A percentile compares a stretch with the other conserved stretches of the same genome.
phyloP scores from a whole-genome alignment of 2,888 invertebrate genomes.

The Saturnia pavonia region DNA sequence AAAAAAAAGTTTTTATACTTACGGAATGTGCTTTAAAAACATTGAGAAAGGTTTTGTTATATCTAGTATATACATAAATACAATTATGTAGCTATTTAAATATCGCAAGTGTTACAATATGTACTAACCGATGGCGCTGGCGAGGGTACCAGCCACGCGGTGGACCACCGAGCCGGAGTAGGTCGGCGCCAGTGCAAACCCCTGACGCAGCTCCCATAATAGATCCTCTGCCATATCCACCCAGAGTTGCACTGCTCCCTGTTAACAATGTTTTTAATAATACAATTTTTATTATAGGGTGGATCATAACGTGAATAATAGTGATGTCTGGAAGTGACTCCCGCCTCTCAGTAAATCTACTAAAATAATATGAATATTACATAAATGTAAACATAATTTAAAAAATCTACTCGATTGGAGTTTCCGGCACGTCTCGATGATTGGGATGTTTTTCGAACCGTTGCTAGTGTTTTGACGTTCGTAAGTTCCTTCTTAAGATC shows the following conservation, averaged over 20 bases:
- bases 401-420: no score
- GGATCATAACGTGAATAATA: no score
- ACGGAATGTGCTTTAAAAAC: background rate
- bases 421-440: no score
- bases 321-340: background rate
- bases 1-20: background rate
- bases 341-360: no score
- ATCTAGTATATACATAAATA: background rate
- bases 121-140: conserved; percentile 82
- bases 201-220: conserved; percentile 68
- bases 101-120: background rate
- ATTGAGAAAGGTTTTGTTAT: background rate
- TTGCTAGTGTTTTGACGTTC: no score
- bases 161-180: conserved; percentile 90
- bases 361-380: no score
- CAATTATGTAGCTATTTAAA: background rate
- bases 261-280: conserved; percentile 24
- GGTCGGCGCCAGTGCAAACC: conserved; percentile 87
- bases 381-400: no score
- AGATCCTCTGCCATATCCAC: conserved; percentile 78
- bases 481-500: no score
- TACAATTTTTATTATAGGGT: background rate
- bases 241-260: conserved; percentile 77
- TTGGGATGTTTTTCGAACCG: no score
- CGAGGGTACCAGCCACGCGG: conserved; percentile 93